A percentile compares a stretch with the other conserved stretches of the same genome.
Conservation (phyloP, 2,113 vertebrate genomes). For the Sciurus niger region DNA sequence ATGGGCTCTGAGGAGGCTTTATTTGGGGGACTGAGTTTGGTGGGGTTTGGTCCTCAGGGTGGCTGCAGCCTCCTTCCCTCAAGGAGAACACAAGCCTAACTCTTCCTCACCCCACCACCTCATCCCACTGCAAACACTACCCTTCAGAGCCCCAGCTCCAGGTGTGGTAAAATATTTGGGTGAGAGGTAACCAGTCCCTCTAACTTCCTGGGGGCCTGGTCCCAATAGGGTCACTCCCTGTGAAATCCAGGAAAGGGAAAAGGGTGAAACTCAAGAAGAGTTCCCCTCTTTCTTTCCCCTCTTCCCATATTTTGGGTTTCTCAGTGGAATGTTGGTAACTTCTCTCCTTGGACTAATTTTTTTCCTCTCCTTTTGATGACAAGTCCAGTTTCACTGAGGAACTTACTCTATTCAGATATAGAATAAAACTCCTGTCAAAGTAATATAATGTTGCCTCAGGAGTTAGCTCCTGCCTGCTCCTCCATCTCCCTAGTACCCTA, state of each 20-base stretch:
- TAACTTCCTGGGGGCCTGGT: background rate
- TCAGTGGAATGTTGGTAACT: slow-evolving; percentile 78
- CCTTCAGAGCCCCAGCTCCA: background rate
- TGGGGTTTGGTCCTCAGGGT: fast-evolving
- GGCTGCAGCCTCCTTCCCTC: background rate
- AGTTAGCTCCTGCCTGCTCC: fast-evolving
- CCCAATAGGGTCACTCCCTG: background rate
- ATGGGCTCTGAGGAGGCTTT: background rate
- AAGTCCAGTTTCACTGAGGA: slow-evolving; percentile 70
- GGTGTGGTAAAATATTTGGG: background rate
- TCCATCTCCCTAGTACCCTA: background rate
- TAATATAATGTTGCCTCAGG: background rate
- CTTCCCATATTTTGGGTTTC: slow-evolving; percentile 49
- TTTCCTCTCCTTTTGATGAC: slow-evolving; percentile 54
- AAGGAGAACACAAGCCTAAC: fast-evolving
- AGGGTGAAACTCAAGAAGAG: background rate
- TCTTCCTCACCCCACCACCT: background rate
- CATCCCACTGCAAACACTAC: background rate
- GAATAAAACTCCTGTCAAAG: slow-evolving; percentile 70
- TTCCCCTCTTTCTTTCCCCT: background rate
- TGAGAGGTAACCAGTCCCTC: background rate
- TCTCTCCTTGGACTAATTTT: slow-evolving; percentile 66
- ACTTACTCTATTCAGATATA: slow-evolving; percentile 59
- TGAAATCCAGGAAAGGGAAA: background rate
- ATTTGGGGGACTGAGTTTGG: background rate